phyloP scores from a whole-genome alignment of 2,797 vertebrate genomes.

The Propithecus perrieri region DNA sequence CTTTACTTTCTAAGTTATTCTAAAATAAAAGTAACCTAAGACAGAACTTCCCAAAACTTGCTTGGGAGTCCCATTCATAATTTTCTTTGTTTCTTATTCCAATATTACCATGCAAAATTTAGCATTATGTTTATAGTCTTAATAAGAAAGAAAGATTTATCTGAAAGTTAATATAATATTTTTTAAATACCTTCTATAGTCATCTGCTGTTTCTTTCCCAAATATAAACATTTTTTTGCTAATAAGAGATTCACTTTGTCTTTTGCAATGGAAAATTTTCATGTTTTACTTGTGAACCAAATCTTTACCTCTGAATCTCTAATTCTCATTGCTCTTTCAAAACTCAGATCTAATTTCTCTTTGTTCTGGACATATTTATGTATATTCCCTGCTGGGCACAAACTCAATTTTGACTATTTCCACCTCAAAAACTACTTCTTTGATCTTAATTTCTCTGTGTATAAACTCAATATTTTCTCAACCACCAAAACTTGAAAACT shows the following conservation, averaged over 20 bases:
- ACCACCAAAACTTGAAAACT: neutral
- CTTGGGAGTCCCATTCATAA: neutral
- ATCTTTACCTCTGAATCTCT: neutral
- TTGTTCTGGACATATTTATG: conserved; percentile 32
- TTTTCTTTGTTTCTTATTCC: neutral
- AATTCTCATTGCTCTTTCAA: neutral
- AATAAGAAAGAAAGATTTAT: conserved; percentile 12
- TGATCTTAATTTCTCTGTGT: neutral
- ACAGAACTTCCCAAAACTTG: neutral
- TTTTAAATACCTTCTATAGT: neutral
- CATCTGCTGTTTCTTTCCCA: neutral
- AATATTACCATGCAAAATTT: neutral
- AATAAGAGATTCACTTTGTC: neutral
- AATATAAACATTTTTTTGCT: neutral
- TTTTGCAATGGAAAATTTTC: neutral
- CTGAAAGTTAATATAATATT: neutral
- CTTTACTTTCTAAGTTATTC: conserved; percentile 33
- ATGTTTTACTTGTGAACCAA: neutral
- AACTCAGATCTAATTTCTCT: conserved; percentile 20
- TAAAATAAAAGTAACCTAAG: neutral
- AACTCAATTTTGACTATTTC: neutral
- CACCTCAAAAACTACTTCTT: neutral
- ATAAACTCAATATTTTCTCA: conserved; percentile 22
- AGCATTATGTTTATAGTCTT: neutral
- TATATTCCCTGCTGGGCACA: neutral